Conservation (phyloP, 2,113 vertebrate species). For the Halichoerus grypus region DNA sequence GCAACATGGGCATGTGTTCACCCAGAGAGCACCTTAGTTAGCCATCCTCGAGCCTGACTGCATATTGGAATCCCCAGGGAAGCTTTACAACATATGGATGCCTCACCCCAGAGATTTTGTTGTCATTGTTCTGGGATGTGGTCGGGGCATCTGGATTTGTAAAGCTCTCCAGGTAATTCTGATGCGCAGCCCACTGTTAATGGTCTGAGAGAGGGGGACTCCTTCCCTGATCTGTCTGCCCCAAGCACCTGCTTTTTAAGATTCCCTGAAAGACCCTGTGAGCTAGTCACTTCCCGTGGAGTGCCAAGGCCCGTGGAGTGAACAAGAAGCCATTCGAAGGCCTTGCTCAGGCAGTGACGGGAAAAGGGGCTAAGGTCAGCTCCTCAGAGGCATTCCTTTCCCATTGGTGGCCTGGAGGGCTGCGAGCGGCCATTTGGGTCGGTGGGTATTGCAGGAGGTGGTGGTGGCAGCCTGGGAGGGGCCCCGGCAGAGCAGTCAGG, state of each 20-base stretch:
- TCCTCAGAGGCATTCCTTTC: background rate
- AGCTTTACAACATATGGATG: background rate
- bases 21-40: background rate
- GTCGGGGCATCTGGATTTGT: background rate
- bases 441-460: background rate
- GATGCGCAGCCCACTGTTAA: background rate
- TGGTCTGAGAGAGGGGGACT: background rate
- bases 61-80: background rate
- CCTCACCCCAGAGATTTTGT: background rate
- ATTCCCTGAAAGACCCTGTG: background rate
- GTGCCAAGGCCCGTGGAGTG: background rate
- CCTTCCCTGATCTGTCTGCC: background rate
- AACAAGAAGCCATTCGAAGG: fast-evolving
- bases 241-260: background rate
- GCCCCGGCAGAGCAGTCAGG: background rate
- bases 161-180: background rate
- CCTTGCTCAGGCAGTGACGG: background rate
- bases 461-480: background rate
- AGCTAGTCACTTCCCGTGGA: no score
- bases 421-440: background rate
- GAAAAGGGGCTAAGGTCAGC: background rate
- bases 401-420: background rate
- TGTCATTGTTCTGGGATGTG: background rate
- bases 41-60: background rate
- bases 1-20: background rate